phyloP scores from a whole-genome alignment of 2,797 vertebrate species.

The Halcyon badia region DNA sequence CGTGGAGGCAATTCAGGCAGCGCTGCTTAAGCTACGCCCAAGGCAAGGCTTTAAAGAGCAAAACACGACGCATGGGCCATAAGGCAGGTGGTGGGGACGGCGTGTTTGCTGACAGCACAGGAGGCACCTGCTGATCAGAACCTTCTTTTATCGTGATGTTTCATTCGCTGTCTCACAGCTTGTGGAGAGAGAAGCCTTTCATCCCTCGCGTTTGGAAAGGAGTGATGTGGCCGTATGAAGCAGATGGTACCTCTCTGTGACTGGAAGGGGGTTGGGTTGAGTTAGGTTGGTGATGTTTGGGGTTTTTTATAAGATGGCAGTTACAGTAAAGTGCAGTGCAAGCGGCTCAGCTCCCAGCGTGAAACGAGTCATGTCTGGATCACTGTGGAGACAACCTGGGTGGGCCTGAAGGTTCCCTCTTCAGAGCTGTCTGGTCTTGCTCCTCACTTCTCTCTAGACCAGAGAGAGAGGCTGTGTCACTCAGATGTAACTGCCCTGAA shows the following conservation, averaged over 20 bases:
- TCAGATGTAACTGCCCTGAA: neutral
- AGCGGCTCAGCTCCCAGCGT: neutral
- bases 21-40: fast-evolving
- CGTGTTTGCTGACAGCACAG: neutral
- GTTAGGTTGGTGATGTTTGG: neutral
- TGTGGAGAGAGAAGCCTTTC: conserved; percentile 44
- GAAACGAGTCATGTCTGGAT: neutral
- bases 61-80: fast-evolving
- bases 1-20: fast-evolving
- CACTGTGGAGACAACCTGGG: neutral
- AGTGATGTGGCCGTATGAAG: neutral
- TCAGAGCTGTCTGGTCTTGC: neutral
- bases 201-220: neutral
- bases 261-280: neutral
- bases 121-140: conserved; percentile 56
- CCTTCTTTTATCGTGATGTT: conserved; percentile 18
- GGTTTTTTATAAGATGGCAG: neutral
- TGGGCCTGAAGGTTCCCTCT: neutral
- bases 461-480: neutral
- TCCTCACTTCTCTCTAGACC: neutral
- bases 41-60: neutral
- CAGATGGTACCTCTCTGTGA: conserved; percentile 17
- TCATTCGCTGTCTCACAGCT: conserved; percentile 45
- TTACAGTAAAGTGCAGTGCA: neutral
- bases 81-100: fast-evolving